These are phyloP conservation scores for Bos javanicus DNA, from an alignment of 2,113 vertebrate species.

Conservation along the genomic window DNA sequence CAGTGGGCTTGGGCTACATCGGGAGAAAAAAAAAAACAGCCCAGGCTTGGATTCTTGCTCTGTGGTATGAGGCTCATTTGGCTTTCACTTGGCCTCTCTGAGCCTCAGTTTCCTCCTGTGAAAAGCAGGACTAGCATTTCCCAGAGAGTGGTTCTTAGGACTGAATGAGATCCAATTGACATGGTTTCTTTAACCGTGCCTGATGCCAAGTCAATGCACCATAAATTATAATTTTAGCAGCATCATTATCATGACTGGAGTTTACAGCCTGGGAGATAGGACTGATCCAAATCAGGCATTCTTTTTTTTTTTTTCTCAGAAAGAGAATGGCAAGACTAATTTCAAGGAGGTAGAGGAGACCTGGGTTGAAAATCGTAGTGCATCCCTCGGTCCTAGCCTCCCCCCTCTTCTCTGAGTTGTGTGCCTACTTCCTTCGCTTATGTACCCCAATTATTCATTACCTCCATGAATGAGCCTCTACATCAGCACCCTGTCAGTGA, in stretches of 20 bases:
- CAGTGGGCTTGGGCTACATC: not conserved
- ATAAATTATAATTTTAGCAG: not conserved
- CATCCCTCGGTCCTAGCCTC: not conserved
- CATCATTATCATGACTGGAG: not conserved
- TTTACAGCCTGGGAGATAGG: not conserved
- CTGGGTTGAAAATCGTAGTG: not conserved
- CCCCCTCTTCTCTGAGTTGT: not conserved
- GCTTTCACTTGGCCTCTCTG: not conserved
- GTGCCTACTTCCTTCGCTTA: not conserved
- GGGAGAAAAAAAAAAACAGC: not conserved
- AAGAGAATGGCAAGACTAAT: not conserved
- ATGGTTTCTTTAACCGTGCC: not conserved
- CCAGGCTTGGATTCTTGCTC: not conserved
- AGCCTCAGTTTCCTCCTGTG: not conserved
- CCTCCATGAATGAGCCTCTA: not conserved
- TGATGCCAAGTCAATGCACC: not conserved
- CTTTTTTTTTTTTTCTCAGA: not conserved
- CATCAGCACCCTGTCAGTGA: not conserved
- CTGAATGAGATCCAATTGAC: not conserved
- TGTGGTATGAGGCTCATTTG: not conserved
- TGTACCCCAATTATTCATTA: not conserved
- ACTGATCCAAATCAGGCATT: not conserved
- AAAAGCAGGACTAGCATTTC: not conserved
- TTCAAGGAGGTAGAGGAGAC: not conserved
- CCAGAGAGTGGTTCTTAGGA: not conserved